Evolutionary conservation across 2,888 invertebrate species (phyloP), one percentile per base, ranked within the genome.

Genomic region (Trachelus tabidus): DNA sequence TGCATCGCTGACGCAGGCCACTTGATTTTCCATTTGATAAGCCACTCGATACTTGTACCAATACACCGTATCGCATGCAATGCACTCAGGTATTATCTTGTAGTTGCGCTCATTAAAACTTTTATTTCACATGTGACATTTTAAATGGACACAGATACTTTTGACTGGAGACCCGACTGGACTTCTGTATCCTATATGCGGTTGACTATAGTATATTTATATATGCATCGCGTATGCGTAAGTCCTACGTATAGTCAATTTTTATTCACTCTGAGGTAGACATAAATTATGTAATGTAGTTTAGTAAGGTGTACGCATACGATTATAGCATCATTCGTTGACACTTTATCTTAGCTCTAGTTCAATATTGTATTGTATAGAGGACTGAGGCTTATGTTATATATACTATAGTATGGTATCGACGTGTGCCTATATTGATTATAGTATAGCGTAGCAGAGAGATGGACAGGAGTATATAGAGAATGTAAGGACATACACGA

Each of bases 401-500:
- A 23, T 56, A 56, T 23, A 56, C 23, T 56, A 23, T 56, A 56
- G 56, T 56, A 56, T 9, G 6, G 56, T 56, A 56, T 56, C 23
- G 23, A 23, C 56, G 23, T 56, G 23, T 9, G 9, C 56, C 23
- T 56, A 56, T 56, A 56, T 56, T 56, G 56, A 56, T 56, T 23
- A 23, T 56, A 56, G 23, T 56, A 56, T 56, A 71, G 31, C 31
- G 15, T 12, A 31, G 33, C 30, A 34, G 71, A 71, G 71, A 71
- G 71, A 71, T 34, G 33, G 71, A 71, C 31, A 71, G 71, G 31
- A 71, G 71, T 71, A 31, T 34, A 31, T 31, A 71, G 34, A 31
- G 77, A 76, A 69, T 77, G 75, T 74, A 77, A 73, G 80, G 79
- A 80, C 81, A 79, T 80, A 83, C 56, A 56, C 56, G 56, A 82